Conservation (phyloP, 2,888 invertebrate species). For the Boloria euphrosyne region DNA sequence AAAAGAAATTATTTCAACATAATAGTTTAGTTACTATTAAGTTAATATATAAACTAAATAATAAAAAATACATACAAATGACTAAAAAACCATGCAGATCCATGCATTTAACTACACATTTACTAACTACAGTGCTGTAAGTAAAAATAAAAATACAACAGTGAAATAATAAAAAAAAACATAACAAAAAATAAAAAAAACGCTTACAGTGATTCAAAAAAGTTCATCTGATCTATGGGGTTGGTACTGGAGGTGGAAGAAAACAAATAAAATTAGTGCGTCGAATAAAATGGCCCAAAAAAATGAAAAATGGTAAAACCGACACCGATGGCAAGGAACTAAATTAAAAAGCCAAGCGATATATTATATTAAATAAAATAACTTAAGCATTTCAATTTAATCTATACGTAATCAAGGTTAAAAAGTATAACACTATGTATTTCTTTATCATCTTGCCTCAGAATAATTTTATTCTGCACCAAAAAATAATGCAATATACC, state of each 20-base stretch:
- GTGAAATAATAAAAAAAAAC: conserved; percentile 41
- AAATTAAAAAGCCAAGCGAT: conserved; percentile 21
- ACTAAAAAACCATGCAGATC: not conserved
- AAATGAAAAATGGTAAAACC: conserved; percentile 26
- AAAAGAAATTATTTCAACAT: no score
- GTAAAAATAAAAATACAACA: conserved; percentile 17
- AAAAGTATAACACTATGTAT: no score
- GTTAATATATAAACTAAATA: not conserved
- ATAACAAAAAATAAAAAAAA: conserved; percentile 51
- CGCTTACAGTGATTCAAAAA: conserved; percentile 82
- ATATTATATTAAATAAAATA: not conserved
- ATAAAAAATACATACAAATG: not conserved
- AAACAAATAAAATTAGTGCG: conserved; percentile 68
- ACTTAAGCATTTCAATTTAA: not conserved
- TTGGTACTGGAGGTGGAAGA: conserved; percentile 74
- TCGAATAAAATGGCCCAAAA: conserved; percentile 47
- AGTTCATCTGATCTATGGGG: conserved; percentile 82
- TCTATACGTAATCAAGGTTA: no score
- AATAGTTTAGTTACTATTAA: not conserved
- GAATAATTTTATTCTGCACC: no score
- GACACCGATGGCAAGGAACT: conserved; percentile 27
- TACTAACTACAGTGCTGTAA: not conserved
- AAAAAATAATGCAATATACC: no score
- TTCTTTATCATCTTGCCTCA: no score
- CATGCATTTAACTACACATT: conserved; percentile 5